Conservation (phyloP, 2,797 vertebrate genomes). For the Parambassis ranga region DNA sequence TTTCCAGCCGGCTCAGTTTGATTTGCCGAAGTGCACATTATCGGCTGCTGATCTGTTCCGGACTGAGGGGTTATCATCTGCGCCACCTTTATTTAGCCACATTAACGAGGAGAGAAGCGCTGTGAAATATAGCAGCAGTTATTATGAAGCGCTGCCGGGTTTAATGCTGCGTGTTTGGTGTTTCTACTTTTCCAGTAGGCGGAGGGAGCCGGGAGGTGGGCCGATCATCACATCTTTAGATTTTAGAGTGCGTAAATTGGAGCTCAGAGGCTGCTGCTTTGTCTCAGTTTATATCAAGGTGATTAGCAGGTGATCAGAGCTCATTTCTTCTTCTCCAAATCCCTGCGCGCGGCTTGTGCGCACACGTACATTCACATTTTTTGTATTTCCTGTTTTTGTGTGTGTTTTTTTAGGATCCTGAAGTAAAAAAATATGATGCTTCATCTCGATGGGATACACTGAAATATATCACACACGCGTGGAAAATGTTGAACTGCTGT, state of each 20-base stretch:
- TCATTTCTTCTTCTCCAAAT: neutral
- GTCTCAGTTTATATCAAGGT: constrained; percentile 1
- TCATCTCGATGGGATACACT: no score
- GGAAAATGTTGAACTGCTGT: no score
- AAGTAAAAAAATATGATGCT: no score
- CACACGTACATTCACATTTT: neutral
- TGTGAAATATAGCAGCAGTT: neutral
- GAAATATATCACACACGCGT: no score
- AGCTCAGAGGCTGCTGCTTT: constrained; percentile 3
- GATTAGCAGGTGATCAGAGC: constrained; percentile 19
- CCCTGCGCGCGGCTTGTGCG: neutral
- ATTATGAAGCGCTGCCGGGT: neutral
- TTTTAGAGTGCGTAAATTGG: constrained; percentile 9
- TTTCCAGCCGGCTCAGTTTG: constrained; percentile 19
- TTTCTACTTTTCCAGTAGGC: constrained; percentile 23
- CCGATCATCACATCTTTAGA: constrained; percentile 28
- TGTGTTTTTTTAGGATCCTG: no score
- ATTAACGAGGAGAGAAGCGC: neutral
- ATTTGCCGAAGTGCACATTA: constrained; percentile 26
- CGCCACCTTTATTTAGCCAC: neutral
- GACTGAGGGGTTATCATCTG: neutral
- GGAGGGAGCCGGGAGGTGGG: neutral
- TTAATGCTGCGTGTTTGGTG: neutral
- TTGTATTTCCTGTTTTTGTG: no score
- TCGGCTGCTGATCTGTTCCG: constrained; percentile 1